Conservation (phyloP, 2,797 vertebrate genomes). For the Ptychobarbus kaznakovi region DNA sequence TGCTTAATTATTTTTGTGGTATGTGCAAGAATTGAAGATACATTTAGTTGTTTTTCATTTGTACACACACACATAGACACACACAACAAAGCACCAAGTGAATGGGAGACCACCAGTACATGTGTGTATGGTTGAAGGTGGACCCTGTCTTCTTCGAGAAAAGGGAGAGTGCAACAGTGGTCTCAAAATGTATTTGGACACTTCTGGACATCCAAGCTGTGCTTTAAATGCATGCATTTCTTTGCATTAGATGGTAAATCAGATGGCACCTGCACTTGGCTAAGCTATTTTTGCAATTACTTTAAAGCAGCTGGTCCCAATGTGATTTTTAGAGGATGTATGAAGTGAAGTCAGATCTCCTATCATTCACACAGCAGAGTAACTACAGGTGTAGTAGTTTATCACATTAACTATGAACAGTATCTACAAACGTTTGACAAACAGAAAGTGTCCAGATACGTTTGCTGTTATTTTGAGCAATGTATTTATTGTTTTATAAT, state of each 20-base stretch:
- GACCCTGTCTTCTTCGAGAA: conserved; percentile 46
- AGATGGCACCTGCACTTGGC: not conserved
- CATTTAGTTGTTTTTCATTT: not conserved
- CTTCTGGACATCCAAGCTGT: not conserved
- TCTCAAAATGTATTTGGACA: not conserved
- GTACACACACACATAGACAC: conserved; percentile 49
- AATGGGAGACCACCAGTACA: conserved; percentile 59
- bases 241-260: not conserved
- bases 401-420: not conserved
- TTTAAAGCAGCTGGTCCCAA: not conserved
- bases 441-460: not conserved
- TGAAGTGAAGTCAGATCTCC: not conserved
- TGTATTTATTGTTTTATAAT: not conserved
- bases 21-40: not conserved
- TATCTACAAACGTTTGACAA: too few species aligned
- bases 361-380: not conserved
- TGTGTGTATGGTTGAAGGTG: conserved; percentile 54
- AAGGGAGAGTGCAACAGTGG: not conserved
- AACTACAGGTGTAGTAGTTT: not conserved
- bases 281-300: not conserved
- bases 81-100: conserved; percentile 70
- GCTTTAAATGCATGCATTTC: not conserved
- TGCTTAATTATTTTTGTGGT: not conserved
- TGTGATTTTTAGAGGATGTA: not conserved
- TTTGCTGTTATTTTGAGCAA: not conserved